These are phyloP conservation scores for Pycnonotus jocosus DNA, from an alignment of 2,113 vertebrate species.

Conservation along the genomic window DNA sequence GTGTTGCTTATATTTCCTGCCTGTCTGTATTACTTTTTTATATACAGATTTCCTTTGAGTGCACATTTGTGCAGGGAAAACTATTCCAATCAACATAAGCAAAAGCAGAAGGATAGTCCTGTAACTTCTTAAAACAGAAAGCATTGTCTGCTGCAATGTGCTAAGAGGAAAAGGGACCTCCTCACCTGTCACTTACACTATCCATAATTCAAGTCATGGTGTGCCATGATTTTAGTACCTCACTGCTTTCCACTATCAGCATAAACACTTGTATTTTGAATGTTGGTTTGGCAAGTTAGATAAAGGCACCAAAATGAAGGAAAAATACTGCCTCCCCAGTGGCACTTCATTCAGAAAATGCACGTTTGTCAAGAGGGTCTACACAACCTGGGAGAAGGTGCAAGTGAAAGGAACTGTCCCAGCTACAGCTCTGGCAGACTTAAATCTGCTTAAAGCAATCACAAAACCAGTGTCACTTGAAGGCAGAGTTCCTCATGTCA, in stretches of 20 bases:
- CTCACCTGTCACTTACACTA: neutral
- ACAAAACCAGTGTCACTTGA: neutral
- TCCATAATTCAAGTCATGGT: neutral
- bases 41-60: neutral
- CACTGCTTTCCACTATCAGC: neutral
- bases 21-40: neutral
- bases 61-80: neutral
- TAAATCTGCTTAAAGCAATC: neutral
- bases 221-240: neutral
- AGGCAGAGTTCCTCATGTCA: too few species aligned
- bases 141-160: neutral
- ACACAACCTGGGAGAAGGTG: neutral
- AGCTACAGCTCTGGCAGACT: neutral
- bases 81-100: neutral
- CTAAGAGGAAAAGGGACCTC: neutral
- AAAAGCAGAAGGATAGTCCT: neutral
- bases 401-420: neutral
- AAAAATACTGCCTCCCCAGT: neutral
- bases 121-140: neutral
- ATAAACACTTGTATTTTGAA: neutral
- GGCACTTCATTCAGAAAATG: neutral
- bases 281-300: neutral
- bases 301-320: neutral
- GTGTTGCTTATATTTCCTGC: neutral
- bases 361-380: neutral